phyloP scores from a whole-genome alignment of 2,888 invertebrate species.

The Pyralis farinalis region DNA sequence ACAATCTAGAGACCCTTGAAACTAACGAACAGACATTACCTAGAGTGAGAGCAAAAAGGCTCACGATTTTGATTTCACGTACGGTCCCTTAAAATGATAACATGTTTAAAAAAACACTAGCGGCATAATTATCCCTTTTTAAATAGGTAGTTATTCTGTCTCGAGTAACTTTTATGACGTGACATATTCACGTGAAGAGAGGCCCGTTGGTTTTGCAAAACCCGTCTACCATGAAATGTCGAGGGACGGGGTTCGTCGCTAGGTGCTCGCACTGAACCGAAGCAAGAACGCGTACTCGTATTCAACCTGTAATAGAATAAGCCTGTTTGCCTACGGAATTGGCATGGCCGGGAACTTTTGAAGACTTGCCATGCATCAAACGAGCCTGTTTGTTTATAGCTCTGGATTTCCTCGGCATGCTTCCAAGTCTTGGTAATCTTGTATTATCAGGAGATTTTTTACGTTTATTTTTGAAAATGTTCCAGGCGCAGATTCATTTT shows the following conservation, averaged over 20 bases:
- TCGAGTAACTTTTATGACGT: conserved; percentile 8
- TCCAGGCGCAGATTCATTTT: no score
- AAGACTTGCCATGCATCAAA: conserved; percentile 13
- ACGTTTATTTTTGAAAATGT: no score
- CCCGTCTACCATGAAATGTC: conserved; percentile 15
- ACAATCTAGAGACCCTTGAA: no score
- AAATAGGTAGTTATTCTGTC: conserved; percentile 8
- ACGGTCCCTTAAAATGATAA: no score
- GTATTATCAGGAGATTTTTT: conserved; percentile 1
- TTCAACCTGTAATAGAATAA: conserved; percentile 23
- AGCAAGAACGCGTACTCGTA: conserved; percentile 13
- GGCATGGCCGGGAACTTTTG: conserved; percentile 18
- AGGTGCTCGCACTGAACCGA: neutral
- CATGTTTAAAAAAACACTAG: neutral
- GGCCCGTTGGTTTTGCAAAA: conserved; percentile 10
- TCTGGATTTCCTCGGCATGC: conserved; percentile 5
- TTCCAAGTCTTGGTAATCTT: conserved; percentile 4
- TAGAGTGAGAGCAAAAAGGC: no score
- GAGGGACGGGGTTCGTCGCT: neutral
- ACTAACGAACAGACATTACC: no score
- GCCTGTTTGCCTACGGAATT: conserved; percentile 24
- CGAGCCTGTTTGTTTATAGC: conserved; percentile 2
- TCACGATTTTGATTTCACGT: no score
- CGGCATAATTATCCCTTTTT: conserved; percentile 2
- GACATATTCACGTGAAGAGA: conserved; percentile 3